Base-by-base conservation (phyloP, 2,888 invertebrate species). In the Timema cristinae region DNA sequence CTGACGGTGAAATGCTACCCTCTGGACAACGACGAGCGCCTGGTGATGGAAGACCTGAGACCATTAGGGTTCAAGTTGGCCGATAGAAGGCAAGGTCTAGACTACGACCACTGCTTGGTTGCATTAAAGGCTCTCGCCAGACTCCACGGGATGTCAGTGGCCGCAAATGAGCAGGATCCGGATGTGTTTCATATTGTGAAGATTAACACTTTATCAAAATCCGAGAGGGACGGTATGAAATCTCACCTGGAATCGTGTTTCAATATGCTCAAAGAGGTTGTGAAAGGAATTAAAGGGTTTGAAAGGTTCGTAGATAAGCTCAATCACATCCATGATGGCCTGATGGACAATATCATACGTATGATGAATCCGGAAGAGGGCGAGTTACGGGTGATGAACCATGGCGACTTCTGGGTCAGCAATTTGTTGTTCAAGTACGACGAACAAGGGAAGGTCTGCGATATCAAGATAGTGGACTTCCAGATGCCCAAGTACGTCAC, bases 81-180 rank as follows among this genome's bases (percentile, higher is more conserved):
- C 1, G 51, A 72, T 13, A 66, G 73, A 49, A 48, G 52, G 5
- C 6, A 32, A 7, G 74, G 74, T 15, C 70, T 75, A 32, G 72
- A 74, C 63, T 50, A 72, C 10, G 73, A 49, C 7, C 73, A 72
- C 54, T 56, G 69, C 54, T 9, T 49, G 11, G 59, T 70, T 7
- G 68, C 73, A 0, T 63, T 74, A 2, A 67, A 51, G 50, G 72
- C 66, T n/a, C 54, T 75, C 10, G 75, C 74, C 6, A 70, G 71
- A 10, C 61, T 73, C 11, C 75, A 75, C 63, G 75, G 72, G 0
- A 52, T 73, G 49, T 75, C 75, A 16, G 13, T 67, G 8, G 74
- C 61, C 2, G 52, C 72, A 9, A 8, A 67, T 32, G 67, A 67
- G 16, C 9, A 52, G 49, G 61, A 73, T 47, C 73, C 75, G 11